Percentiles rank a stretch among this genome's conserved stretches.
Evolutionary conservation across 2,797 vertebrate species (phyloP).

Genomic region (Acanthornis magna): DNA sequence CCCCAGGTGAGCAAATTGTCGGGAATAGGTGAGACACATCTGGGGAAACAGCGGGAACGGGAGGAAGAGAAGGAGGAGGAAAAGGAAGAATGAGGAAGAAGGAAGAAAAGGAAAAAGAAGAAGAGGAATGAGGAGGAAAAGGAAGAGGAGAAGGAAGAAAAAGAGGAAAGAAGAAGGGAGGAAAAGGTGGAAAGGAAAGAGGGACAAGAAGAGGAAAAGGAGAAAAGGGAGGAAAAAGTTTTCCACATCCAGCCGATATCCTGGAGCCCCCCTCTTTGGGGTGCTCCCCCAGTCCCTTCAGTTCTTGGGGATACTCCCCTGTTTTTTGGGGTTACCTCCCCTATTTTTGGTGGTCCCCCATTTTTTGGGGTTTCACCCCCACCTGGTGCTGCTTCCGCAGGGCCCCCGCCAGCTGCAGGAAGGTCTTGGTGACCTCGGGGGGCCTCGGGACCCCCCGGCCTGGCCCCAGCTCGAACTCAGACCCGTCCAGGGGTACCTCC

Average conservation of each 20-base stretch:
- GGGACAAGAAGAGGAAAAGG: neutral
- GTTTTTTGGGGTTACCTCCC: accelerated
- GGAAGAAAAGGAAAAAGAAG: neutral
- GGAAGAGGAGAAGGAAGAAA: neutral
- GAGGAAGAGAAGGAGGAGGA: neutral
- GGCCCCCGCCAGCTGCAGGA: neutral
- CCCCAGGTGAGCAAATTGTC: neutral
- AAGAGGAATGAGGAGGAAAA: neutral
- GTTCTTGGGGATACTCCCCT: neutral
- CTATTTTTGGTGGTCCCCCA: neutral
- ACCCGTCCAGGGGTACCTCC: neutral
- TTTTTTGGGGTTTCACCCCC: neutral
- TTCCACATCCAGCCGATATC: neutral
- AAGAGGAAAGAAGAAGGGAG: no score
- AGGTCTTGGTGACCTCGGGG: neutral
- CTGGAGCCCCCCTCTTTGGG: no score
- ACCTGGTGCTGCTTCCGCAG: neutral
- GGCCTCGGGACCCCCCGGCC: neutral
- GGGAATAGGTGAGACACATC: neutral
- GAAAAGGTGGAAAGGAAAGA: no score
- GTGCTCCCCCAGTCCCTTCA: neutral
- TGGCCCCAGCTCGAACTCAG: neutral
- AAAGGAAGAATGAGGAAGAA: no score
- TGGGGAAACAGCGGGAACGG: neutral
- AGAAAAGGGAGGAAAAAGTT: neutral